Percentiles rank a stretch among this genome's conserved stretches.
Conservation (phyloP, 2,888 invertebrate species). For the Oegoconia quadripuncta region DNA sequence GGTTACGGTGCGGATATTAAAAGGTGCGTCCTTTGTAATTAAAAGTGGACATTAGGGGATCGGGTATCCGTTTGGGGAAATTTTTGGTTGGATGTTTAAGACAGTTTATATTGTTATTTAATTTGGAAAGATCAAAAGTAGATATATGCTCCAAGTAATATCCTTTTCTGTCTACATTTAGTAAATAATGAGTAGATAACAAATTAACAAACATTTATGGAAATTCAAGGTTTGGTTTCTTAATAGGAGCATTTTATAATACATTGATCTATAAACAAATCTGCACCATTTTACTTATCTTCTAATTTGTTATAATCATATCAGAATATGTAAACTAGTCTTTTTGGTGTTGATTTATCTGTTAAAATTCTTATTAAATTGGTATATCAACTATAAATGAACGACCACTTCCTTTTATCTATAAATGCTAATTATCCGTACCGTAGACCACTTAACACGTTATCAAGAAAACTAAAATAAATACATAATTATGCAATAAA, state of each 20-base stretch:
- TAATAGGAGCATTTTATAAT: no score
- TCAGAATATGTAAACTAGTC: no score
- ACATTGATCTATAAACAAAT: no score
- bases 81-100: not conserved
- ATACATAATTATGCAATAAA: conserved; percentile 52
- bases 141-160: no score
- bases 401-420: conserved; percentile 13
- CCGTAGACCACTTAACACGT: conserved; percentile 30
- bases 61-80: conserved; percentile 21
- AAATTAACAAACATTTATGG: no score
- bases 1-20: conserved; percentile 44
- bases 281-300: no score
- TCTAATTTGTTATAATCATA: no score
- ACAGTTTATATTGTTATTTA: no score
- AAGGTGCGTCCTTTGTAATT: conserved; percentile 59
- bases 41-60: conserved; percentile 41
- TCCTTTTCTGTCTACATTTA: no score
- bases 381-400: conserved; percentile 1
- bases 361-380: not conserved
- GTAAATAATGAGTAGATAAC: no score
- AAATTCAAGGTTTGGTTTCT: no score
- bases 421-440: conserved; percentile 20
- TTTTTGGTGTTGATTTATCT: not conserved
- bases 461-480: conserved; percentile 25
- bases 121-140: no score